These are phyloP conservation scores for Hozukius guyotensis DNA, from an alignment of 2,797 vertebrate genomes.

Conservation along the genomic window DNA sequence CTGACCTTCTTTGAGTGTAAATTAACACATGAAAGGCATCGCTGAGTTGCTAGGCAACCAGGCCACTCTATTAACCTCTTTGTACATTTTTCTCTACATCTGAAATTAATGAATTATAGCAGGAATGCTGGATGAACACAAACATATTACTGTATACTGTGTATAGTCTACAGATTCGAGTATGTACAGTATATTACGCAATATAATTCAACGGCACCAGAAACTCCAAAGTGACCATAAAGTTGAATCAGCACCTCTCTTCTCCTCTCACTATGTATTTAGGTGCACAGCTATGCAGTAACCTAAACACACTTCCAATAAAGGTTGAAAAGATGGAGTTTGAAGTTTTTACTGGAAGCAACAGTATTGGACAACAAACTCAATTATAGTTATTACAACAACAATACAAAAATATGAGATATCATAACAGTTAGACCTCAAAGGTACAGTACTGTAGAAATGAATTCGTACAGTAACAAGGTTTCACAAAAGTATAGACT, in stretches of 20 bases:
- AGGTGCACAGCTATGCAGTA: not conserved
- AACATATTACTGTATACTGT: not conserved
- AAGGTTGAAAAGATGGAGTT: not conserved
- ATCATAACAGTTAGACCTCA: not conserved
- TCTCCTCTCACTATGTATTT: not conserved
- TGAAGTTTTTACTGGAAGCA: not conserved
- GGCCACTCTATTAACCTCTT: conserved; percentile 44
- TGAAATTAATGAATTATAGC: conserved; percentile 16
- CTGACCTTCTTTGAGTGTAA: conserved; percentile 64
- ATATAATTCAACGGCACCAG: not conserved
- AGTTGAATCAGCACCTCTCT: not conserved
- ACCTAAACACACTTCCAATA: not conserved
- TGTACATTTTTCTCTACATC: conserved; percentile 11
- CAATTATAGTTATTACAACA: not conserved
- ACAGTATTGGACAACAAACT: not conserved
- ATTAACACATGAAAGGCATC: conserved; percentile 64
- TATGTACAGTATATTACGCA: not conserved
- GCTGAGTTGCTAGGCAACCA: conserved; percentile 62
- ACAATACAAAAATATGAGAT: not conserved
- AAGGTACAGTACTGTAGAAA: too few species aligned
- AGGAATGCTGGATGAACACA: not conserved
- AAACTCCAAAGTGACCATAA: not conserved
- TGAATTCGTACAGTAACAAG: not conserved
- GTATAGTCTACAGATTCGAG: not conserved
- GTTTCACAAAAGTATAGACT: not conserved